These are phyloP conservation scores for Sesia bembeciformis DNA, from an alignment of 2,888 invertebrate species.

Conservation along the genomic window DNA sequence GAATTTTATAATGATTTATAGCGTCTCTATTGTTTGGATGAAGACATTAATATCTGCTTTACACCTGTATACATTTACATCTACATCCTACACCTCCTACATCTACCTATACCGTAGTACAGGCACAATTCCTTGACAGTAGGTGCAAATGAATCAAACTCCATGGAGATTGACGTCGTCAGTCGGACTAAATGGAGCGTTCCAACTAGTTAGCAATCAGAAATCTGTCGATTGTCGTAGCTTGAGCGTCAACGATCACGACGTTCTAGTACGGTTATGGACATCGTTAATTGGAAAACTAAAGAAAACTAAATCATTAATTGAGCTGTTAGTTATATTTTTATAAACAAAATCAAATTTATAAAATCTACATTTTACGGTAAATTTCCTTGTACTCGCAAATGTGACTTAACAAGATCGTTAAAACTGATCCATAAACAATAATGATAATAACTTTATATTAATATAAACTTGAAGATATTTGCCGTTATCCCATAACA, in stretches of 20 bases:
- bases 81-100: background rate
- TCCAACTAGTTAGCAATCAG: slow-evolving; percentile 36
- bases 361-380: no score
- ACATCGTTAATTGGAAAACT: background rate
- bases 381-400: no score
- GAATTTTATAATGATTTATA: slow-evolving; percentile 57
- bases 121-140: background rate
- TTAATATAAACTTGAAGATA: no score
- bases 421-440: no score
- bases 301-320: background rate
- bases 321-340: background rate
- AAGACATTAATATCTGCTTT: slow-evolving; percentile 19
- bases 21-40: slow-evolving; percentile 28
- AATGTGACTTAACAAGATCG: no score
- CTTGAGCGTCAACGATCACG: slow-evolving; percentile 1
- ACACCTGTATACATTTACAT: background rate
- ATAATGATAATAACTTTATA: no score
- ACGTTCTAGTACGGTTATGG: background rate
- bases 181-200: slow-evolving; percentile 40
- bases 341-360: no score
- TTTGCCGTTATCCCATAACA: no score
- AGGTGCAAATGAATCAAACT: slow-evolving; percentile 31
- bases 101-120: background rate
- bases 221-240: slow-evolving; percentile 32
- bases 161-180: slow-evolving; percentile 31